phyloP scores from a whole-genome alignment of 2,113 vertebrate genomes.

The Pardalotus punctatus region DNA sequence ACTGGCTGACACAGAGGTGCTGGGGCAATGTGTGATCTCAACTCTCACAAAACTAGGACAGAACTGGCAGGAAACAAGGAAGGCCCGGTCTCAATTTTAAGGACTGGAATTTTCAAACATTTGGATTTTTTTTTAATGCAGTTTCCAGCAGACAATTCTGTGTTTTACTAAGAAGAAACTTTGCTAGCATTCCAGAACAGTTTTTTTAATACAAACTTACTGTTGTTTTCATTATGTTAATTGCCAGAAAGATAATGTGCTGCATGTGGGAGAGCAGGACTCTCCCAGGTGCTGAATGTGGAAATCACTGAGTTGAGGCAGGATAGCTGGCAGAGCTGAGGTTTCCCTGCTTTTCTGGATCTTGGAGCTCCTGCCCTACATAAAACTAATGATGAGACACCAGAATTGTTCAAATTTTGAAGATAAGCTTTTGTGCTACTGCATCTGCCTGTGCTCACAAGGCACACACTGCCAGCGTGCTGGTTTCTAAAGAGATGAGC shows the following conservation, averaged over 20 bases:
- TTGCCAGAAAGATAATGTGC: neutral
- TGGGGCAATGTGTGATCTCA: neutral
- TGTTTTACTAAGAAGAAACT: neutral
- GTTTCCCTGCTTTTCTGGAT: neutral
- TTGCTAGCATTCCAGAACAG: neutral
- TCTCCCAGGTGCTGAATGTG: neutral
- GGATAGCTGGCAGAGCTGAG: neutral
- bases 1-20: neutral
- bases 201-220: neutral
- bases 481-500: neutral
- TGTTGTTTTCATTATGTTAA: neutral
- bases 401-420: neutral
- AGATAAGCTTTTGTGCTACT: neutral
- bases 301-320: neutral
- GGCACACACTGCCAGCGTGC: neutral
- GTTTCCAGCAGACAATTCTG: neutral
- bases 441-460: neutral
- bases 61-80: neutral
- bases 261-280: neutral
- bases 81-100: neutral
- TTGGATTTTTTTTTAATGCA: neutral
- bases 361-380: neutral
- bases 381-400: neutral
- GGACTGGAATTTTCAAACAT: neutral
- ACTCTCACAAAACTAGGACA: neutral